A percentile compares a stretch with the other conserved stretches of the same genome.
These are phyloP conservation scores for Diogma glabrata DNA, from an alignment of 2,888 invertebrate genomes.

Conservation along the genomic window DNA sequence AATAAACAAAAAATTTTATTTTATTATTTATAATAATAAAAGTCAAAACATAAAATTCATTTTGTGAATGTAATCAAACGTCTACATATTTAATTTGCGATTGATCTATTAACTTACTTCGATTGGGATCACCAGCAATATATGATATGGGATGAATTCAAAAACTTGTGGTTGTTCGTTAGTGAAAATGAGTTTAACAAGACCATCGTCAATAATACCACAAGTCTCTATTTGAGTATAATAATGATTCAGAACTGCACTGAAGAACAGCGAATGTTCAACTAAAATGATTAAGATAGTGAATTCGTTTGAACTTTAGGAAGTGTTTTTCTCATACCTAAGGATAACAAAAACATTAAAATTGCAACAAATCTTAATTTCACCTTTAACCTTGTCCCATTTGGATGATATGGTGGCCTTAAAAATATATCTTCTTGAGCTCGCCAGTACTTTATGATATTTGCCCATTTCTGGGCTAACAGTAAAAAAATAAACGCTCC, in stretches of 20 bases:
- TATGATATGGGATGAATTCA: constrained; percentile 23
- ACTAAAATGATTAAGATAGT: constrained; percentile 13
- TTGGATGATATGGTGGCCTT: constrained; percentile 25
- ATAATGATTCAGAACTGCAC: constrained; percentile 26
- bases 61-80: too few relatives aligned
- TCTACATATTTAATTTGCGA: too few relatives aligned
- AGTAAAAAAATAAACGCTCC: neutral
- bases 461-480: neutral
- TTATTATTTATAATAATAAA: neutral
- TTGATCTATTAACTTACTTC: too few relatives aligned
- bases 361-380: constrained; percentile 26
- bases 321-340: too few relatives aligned
- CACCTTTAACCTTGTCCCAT: constrained; percentile 21
- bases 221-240: constrained; percentile 27
- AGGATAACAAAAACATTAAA: constrained; percentile 18
- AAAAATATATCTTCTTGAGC: constrained; percentile 27
- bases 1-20: neutral
- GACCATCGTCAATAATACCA: constrained; percentile 25
- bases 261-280: constrained; percentile 25
- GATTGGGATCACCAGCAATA: too few relatives aligned
- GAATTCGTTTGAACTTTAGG: too few relatives aligned
- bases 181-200: constrained; percentile 29
- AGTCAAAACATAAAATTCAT: neutral
- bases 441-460: constrained; percentile 19
- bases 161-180: constrained; percentile 28